Evolutionary conservation across 2,888 invertebrate species (phyloP), one percentile per base, ranked within the genome.

Genomic region (Microctonus brassicae): DNA sequence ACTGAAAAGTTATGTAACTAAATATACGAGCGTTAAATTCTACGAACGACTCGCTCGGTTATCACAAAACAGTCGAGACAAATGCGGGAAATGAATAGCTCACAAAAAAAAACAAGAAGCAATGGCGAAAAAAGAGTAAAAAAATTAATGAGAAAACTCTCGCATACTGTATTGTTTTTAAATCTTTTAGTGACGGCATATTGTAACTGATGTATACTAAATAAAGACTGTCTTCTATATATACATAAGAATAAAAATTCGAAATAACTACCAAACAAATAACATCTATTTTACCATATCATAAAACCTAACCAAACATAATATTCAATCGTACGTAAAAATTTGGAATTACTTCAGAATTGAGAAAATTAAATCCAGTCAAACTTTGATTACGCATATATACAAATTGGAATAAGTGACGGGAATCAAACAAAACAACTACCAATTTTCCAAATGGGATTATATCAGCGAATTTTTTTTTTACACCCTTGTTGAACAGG

Each of bases 401-500:
- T 47, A 47, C 9, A 17, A 47, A 47, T 47, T 20, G 47, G 20
- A 47, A 47, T n/a, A 47, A 47, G 17, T 47, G 6, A n/a, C 47
- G 17, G 47, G 7, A 20, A 47, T 47, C 0, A 47, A 47, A 47
- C 17, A 47, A 47, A 3, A n/a, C 47, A 17, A 47, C 20, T 47
- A 17, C 17, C 7, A 20, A 17, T 47, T 47, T 5, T n/a, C 17
- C 1, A 6, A 20, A 17, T 20, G 47, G n/a, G 17, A 47, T 20
- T 17, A 20, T 5, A 47, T 17, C 17, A 17, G 20, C 17, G 17
- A 47, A 7, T 42, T 42, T 13, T 29, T 29, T 29, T 29, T 61
- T 9, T 47, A 47, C 17, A 24, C 61, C 34, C 64, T 69, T 64
- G 66, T 74, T 69, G 58, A 61, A 65, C 13, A n/a, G 42, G 22